Percentiles rank a stretch among this genome's conserved stretches.
These are phyloP conservation scores for Hermatobates lingyangjiaoensis DNA, from an alignment of 1,140 invertebrate genomes.

Conservation along the genomic window DNA sequence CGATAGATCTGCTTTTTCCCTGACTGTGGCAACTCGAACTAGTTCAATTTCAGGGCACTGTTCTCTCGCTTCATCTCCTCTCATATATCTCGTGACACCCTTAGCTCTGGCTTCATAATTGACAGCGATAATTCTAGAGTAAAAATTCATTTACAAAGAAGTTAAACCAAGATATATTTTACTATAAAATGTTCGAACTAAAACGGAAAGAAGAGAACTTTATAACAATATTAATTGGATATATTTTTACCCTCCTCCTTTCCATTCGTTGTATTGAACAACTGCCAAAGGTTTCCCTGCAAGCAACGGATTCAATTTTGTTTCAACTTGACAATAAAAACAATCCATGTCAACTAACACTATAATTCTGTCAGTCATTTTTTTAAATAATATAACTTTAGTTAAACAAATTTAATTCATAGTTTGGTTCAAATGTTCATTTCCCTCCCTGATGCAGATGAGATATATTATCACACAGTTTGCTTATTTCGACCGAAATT, in stretches of 20 bases:
- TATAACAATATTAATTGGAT: too few relatives aligned
- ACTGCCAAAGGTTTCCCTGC: constrained; percentile 80
- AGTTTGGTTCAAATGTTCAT: too few relatives aligned
- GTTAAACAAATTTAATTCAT: too few relatives aligned
- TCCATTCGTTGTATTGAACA: constrained; percentile 85
- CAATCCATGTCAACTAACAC: constrained; percentile 95
- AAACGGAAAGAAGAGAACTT: too few relatives aligned
- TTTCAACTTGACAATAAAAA: constrained; percentile 94
- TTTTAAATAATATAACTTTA: too few relatives aligned
- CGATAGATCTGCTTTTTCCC: constrained; percentile 90
- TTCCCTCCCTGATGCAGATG: too few relatives aligned
- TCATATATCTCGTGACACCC: constrained; percentile 76
- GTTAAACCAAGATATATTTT: too few relatives aligned
- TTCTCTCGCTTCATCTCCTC: constrained; percentile 76
- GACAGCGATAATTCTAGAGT: constrained; percentile 77
- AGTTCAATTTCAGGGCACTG: constrained; percentile 74
- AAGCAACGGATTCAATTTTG: constrained; percentile 58
- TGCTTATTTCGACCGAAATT: too few relatives aligned
- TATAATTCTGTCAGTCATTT: constrained; percentile 40
- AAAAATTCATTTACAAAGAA: constrained; percentile 11
- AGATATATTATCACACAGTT: too few relatives aligned
- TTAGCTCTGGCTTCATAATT: constrained; percentile 84
- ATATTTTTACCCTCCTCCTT: constrained; percentile 78
- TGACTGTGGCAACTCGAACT: constrained; percentile 60
- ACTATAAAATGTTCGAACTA: not conserved